Conservation (phyloP, 1,140 invertebrate genomes). For the Drosophila parvula region DNA sequence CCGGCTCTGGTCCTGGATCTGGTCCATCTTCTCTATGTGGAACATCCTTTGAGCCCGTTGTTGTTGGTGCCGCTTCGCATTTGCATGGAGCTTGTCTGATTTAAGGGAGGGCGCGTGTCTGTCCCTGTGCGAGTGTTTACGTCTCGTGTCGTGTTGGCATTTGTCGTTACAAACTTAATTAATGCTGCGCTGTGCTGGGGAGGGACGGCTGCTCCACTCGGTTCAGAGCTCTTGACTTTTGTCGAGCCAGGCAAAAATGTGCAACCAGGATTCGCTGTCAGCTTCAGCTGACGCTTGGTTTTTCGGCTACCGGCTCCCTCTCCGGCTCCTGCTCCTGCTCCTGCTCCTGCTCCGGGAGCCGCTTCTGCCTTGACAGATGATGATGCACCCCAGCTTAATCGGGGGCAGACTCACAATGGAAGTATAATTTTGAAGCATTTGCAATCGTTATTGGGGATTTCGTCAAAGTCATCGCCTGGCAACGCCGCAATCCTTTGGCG, state of each 20-base stretch:
- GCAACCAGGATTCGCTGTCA: conserved; percentile 60
- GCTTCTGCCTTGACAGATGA: neutral
- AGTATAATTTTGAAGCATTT: conserved; percentile 33
- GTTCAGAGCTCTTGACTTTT: conserved; percentile 60
- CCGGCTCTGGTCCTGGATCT: neutral
- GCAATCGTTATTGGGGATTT: conserved; percentile 26
- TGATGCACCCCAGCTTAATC: conserved; percentile 29
- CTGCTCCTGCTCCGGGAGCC: neutral
- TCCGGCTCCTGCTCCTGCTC: no score
- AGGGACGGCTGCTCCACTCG: neutral
- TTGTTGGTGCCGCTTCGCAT: conserved; percentile 51
- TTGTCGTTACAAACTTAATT: conserved; percentile 77
- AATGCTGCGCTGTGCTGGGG: conserved; percentile 58
- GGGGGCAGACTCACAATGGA: conserved; percentile 17
- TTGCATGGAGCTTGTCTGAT: conserved; percentile 52
- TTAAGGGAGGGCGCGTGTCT: conserved; percentile 42
- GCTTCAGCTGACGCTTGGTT: conserved; percentile 55
- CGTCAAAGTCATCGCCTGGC: conserved; percentile 32
- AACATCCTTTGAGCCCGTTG: conserved; percentile 57
- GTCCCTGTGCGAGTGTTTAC: conserved; percentile 34
- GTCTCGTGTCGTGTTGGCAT: conserved; percentile 69
- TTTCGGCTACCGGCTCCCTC: conserved; percentile 15
- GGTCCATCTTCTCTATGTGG: conserved; percentile 12
- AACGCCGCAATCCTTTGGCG: conserved; percentile 27
- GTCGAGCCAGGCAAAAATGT: conserved; percentile 50